Evolutionary conservation across 1,140 invertebrate species (phyloP), one percentile per base, ranked within the genome.

Genomic region (Ceratosolen solmsi): DNA sequence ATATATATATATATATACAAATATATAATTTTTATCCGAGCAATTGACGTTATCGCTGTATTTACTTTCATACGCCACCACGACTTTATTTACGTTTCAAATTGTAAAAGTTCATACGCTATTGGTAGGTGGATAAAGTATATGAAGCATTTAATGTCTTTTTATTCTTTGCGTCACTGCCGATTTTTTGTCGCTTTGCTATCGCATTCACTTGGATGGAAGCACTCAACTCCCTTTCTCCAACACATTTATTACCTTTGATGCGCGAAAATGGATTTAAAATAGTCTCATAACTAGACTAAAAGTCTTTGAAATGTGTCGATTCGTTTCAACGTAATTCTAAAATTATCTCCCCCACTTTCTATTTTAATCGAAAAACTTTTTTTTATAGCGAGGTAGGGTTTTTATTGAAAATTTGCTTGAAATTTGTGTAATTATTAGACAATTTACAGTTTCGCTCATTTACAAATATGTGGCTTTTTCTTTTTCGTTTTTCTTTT

Each of bases 241-340:
- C 60, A 76, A 56, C 79, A 78, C 56, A 70, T 68, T 82, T 72
- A 79, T 79, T 77, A 51, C 49, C 82, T 79, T 76, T 83, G 80
- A 84, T 84, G 76, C 81, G 63, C 84, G 86, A 83, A 88, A 89
- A 90, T 89, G 89, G 89, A 89, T 85, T 89, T 79, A 85, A 85
- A 90, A 89, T 89, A 86, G 87, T 82, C 30, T 79, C 3, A 4
- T 13, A 22, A 4, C 20, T 15, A 30, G 0, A 13, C 33, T n/a
- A 22, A n/a, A 65, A 68, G 36, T 68, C 63, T n/a, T 36, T 68
- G 22, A 9, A 38, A 68, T 38, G 3, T 38, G 13, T 68, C 27
- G 1, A 38, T 38, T 68, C 36, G 0, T 68, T 38, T 11, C n/a
- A 68, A 68, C 38, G 63, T 38, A 22, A 36, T 38, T 38, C 9